Evolutionary conservation across 2,888 invertebrate species (phyloP).

Genomic region (Dendrolimus pini): DNA sequence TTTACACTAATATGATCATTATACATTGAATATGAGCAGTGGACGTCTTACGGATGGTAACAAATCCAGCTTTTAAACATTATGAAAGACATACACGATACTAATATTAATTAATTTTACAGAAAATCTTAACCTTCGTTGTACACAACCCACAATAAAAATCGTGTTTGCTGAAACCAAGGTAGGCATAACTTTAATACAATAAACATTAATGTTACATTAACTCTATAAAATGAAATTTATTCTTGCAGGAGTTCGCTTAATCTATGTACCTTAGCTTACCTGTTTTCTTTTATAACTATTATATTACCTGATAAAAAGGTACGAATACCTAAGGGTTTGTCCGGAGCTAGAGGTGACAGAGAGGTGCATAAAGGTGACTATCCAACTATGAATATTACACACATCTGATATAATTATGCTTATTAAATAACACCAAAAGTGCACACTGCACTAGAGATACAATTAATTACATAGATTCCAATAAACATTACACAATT

Average conservation of each 20-base stretch:
- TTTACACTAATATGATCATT: not conserved
- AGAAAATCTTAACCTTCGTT: constrained; percentile 43
- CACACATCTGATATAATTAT: not conserved
- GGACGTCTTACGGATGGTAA: constrained; percentile 6
- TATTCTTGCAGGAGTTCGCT: constrained; percentile 53
- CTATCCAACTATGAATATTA: not conserved
- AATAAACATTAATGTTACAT: constrained; percentile 16
- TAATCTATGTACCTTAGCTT: constrained; percentile 18
- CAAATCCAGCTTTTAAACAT: constrained; percentile 17
- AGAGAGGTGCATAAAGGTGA: not conserved
- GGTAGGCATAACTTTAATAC: constrained; percentile 23
- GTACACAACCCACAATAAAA: constrained; percentile 54
- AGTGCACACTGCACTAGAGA: not conserved
- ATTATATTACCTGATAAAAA: not conserved
- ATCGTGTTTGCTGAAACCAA: constrained; percentile 10
- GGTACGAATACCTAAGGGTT: not conserved
- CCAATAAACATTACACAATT: not conserved
- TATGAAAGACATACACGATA: constrained; percentile 6
- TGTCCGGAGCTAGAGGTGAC: not conserved
- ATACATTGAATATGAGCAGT: constrained; percentile 1
- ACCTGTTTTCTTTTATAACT: constrained; percentile 15
- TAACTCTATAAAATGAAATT: constrained; percentile 62
- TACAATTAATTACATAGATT: not conserved
- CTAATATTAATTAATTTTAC: constrained; percentile 2
- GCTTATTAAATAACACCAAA: not conserved